These are phyloP conservation scores for Ypsolopha sequella DNA, from an alignment of 2,888 invertebrate species.

Conservation along the genomic window DNA sequence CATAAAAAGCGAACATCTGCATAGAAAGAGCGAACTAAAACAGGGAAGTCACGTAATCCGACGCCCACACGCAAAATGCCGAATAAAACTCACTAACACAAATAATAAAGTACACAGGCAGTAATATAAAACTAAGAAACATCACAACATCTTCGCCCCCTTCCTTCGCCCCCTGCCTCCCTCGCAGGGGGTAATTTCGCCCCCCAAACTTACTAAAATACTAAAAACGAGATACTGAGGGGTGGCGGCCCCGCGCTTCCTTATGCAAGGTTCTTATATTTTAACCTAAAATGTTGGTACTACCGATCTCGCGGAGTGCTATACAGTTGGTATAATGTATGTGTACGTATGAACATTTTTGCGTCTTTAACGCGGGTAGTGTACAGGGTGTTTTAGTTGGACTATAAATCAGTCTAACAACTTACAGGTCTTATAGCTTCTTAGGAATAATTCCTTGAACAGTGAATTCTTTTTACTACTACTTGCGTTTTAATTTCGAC, in stretches of 20 bases:
- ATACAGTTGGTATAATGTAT: conserved; percentile 12
- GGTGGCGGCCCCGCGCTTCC: conserved; percentile 49
- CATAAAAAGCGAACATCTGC: conserved; percentile 10
- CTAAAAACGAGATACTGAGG: conserved; percentile 70
- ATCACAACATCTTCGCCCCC: conserved; percentile 60
- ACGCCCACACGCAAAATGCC: conserved; percentile 21
- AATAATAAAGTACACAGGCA: conserved; percentile 63
- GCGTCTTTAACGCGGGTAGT: conserved; percentile 1
- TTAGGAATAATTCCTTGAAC: background rate
- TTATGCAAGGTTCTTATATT: conserved; percentile 64
- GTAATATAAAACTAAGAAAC: conserved; percentile 72
- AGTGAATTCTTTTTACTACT: background rate
- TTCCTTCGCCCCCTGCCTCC: conserved; percentile 15
- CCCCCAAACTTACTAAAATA: conserved; percentile 70
- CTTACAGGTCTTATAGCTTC: too few species aligned
- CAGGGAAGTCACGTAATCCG: conserved; percentile 22
- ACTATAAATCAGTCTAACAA: background rate
- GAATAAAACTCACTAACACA: conserved; percentile 51
- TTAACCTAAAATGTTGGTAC: conserved; percentile 62
- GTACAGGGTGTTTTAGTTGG: background rate
- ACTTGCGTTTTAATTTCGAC: background rate
- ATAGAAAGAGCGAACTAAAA: conserved; percentile 5
- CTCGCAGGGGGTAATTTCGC: conserved; percentile 47
- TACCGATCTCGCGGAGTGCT: conserved; percentile 20
- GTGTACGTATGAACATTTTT: conserved; percentile 3